Conservation (phyloP, 2,888 invertebrate genomes). For the Erebia ligea region DNA sequence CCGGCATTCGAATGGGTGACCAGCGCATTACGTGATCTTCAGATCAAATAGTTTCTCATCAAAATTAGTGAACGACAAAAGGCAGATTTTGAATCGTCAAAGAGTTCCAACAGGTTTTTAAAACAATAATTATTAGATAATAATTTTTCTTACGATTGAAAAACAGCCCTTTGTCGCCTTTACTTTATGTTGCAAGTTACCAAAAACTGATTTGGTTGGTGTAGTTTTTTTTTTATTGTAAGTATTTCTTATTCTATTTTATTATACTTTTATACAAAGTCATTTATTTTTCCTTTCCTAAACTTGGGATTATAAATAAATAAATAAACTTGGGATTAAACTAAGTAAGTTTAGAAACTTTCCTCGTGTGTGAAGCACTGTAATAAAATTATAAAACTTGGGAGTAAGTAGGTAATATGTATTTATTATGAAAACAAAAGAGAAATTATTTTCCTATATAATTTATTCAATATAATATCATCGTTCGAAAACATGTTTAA, state of each 20-base stretch:
- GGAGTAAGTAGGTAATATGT: too few relatives aligned
- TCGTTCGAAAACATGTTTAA: conserved; percentile 36
- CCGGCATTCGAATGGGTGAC: conserved; percentile 60
- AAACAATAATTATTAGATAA: too few relatives aligned
- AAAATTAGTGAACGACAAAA: not conserved
- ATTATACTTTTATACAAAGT: not conserved
- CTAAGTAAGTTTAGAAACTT: too few relatives aligned
- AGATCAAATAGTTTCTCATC: conserved; percentile 21
- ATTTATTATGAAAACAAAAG: conserved; percentile 30
- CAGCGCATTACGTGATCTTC: conserved; percentile 29
- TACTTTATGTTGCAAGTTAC: not conserved
- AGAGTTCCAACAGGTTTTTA: too few relatives aligned
- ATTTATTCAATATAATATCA: conserved; percentile 43
- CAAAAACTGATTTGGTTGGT: not conserved
- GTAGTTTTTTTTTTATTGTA: not conserved
- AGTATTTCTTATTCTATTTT: not conserved
- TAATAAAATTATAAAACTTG: too few relatives aligned
- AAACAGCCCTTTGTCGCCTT: not conserved
- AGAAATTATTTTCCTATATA: conserved; percentile 37
- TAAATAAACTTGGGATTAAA: too few relatives aligned
- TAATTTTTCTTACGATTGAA: too few relatives aligned
- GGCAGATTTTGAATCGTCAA: not conserved
- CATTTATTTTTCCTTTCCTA: not conserved
- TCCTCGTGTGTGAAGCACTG: too few relatives aligned
- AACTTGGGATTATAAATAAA: too few relatives aligned